Conservation (phyloP, 2,113 vertebrate species). For the Ciconia stormi region DNA sequence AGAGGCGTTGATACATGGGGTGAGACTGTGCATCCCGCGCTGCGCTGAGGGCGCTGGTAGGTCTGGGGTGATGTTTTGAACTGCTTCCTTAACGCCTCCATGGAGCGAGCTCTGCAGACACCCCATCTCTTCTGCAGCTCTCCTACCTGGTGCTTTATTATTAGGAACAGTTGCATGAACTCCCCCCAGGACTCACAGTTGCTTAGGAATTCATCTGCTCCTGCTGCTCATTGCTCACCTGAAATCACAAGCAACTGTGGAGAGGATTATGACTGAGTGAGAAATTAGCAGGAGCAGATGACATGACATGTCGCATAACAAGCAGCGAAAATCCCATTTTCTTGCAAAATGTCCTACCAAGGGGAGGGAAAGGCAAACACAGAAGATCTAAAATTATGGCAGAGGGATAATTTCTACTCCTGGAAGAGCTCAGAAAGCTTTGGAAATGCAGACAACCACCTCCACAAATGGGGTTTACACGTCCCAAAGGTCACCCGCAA, state of each 20-base stretch:
- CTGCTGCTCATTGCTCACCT: slow-evolving; percentile 59
- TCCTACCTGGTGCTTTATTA: slow-evolving; percentile 48
- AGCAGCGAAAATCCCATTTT: slow-evolving; percentile 2
- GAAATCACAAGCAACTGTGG: slow-evolving; percentile 57
- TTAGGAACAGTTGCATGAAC: not conserved
- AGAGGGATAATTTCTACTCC: slow-evolving; percentile 9
- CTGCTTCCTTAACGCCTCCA: not conserved
- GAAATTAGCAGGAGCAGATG: slow-evolving; percentile 60
- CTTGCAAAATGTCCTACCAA: slow-evolving; percentile 40
- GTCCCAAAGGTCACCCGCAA: not conserved
- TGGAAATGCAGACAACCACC: slow-evolving; percentile 15
- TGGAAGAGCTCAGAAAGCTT: slow-evolving; percentile 6
- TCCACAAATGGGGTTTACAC: not conserved
- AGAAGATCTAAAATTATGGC: not conserved
- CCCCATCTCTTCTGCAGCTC: not conserved
- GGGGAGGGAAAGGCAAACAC: not conserved
- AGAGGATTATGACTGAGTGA: slow-evolving; percentile 65
- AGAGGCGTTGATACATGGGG: not conserved
- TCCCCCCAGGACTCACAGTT: not conserved
- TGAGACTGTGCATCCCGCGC: not conserved
- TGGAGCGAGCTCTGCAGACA: not conserved
- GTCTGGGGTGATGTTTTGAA: not conserved
- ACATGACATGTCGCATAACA: slow-evolving; percentile 31
- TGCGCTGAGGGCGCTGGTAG: not conserved
- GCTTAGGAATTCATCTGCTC: slow-evolving; percentile 63